Evolutionary conservation across 92 coral and sea anemone species (phyloP).

Genomic region (Porites lobata): DNA sequence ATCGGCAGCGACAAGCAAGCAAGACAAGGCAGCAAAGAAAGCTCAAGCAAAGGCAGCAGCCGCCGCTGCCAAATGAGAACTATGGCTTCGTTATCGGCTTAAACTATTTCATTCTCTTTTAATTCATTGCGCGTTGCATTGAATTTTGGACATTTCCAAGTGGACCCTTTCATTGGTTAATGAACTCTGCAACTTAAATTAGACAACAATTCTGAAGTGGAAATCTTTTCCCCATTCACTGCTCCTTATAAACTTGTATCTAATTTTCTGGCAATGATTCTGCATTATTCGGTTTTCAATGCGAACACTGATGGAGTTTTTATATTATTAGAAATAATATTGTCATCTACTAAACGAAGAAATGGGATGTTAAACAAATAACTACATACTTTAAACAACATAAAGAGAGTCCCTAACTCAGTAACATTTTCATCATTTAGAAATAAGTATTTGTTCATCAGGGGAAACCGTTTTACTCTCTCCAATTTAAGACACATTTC

Average conservation of each 20-base stretch:
- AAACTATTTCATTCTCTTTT: not conserved
- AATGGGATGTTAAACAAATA: too few species aligned
- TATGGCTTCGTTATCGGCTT: not conserved
- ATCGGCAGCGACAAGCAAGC: conserved; percentile 9
- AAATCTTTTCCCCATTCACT: not conserved
- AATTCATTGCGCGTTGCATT: not conserved
- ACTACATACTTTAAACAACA: not conserved
- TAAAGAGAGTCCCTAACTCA: too few species aligned
- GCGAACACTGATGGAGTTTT: too few species aligned
- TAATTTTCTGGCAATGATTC: too few species aligned
- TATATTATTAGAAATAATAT: too few species aligned
- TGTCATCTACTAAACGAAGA: not conserved
- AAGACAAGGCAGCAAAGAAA: conserved; percentile 48
- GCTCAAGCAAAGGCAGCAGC: conserved; percentile 51
- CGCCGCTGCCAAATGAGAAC: conserved; percentile 15
- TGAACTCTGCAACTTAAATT: not conserved
- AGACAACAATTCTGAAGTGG: not conserved
- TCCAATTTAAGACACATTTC: conserved; percentile 7
- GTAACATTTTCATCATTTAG: not conserved
- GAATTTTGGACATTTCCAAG: not conserved
- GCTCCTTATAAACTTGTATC: not conserved
- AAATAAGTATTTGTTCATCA: not conserved
- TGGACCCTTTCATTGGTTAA: not conserved
- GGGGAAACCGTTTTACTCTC: not conserved
- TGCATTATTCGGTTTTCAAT: too few species aligned